A percentile compares a stretch with the other conserved stretches of the same genome.
These are phyloP conservation scores for Ianthella basta DNA, from an alignment of 37 sponge, comb jelly and placozoan genomes.

Conservation along the genomic window DNA sequence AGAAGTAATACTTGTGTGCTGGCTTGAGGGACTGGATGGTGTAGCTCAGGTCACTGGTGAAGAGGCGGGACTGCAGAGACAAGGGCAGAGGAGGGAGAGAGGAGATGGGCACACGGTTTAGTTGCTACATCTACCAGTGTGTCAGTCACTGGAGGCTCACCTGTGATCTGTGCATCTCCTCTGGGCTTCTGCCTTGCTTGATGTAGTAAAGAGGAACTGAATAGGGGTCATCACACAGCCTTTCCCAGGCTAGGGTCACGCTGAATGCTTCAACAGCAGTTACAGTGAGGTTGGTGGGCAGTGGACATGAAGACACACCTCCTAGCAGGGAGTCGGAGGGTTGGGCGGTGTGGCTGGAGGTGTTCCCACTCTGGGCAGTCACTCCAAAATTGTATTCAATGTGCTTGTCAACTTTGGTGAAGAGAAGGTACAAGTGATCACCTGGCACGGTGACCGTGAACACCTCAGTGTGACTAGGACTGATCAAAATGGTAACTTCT, in stretches of 20 bases:
- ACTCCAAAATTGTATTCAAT: not conserved
- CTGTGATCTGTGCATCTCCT: not conserved
- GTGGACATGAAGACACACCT: not conserved
- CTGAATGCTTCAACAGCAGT: not conserved
- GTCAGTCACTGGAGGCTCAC: too few relatives aligned
- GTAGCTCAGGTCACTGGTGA: too few relatives aligned
- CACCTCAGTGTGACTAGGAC: not conserved
- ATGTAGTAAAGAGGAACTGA: not conserved
- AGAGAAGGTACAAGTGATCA: not conserved
- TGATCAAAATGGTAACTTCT: not conserved
- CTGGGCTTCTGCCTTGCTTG: not conserved
- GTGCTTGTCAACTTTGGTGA: not conserved
- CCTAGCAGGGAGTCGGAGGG: not conserved
- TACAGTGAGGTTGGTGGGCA: not conserved
- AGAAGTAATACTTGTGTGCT: not conserved
- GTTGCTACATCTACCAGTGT: too few relatives aligned
- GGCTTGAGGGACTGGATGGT: not conserved
- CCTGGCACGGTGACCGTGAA: not conserved
- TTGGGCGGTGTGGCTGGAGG: not conserved
- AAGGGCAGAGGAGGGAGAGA: too few relatives aligned
- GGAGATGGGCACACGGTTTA: too few relatives aligned
- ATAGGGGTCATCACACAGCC: not conserved
- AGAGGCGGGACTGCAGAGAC: too few relatives aligned
- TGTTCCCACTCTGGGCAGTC: not conserved
- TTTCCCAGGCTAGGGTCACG: not conserved